These are phyloP conservation scores for Scylla paramamosain DNA, from an alignment of 1,140 invertebrate species.

Conservation along the genomic window DNA sequence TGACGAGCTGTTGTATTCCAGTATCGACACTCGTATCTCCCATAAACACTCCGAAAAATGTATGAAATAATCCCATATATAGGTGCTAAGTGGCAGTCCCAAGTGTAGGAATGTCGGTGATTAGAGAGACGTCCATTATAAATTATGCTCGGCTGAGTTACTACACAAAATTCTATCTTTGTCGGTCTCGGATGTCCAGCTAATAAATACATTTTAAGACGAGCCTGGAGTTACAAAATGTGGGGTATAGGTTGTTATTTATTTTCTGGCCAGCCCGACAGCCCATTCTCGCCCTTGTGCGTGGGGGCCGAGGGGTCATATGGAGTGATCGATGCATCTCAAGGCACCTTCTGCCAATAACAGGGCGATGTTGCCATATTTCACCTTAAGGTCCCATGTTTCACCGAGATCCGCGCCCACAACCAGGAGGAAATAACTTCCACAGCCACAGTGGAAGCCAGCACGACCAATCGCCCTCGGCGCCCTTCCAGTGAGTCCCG, in stretches of 20 bases:
- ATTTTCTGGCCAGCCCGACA: slow-evolving; percentile 65
- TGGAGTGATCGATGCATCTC: slow-evolving; percentile 75
- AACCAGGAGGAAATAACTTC: slow-evolving; percentile 62
- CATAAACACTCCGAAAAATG: slow-evolving; percentile 17
- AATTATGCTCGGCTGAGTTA: slow-evolving; percentile 71
- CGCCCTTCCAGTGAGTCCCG: background rate
- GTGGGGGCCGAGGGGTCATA: slow-evolving; percentile 54
- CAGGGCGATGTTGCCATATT: slow-evolving; percentile 76
- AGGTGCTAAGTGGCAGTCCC: slow-evolving; percentile 46
- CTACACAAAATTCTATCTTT: slow-evolving; percentile 72
- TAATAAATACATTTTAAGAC: slow-evolving; percentile 76
- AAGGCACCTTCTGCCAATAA: slow-evolving; percentile 75
- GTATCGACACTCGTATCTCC: slow-evolving; percentile 19
- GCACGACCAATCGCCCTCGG: background rate
- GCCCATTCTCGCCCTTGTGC: slow-evolving; percentile 60
- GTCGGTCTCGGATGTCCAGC: slow-evolving; percentile 68
- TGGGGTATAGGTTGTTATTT: slow-evolving; percentile 74
- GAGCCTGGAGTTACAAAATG: slow-evolving; percentile 71
- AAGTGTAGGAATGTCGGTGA: slow-evolving; percentile 68
- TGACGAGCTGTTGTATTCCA: slow-evolving; percentile 21
- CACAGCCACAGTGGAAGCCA: slow-evolving; percentile 36
- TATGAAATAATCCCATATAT: slow-evolving; percentile 61
- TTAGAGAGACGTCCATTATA: slow-evolving; percentile 71
- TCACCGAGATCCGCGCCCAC: slow-evolving; percentile 50
- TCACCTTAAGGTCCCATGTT: slow-evolving; percentile 72